These are phyloP conservation scores for Taenaris catops DNA, from an alignment of 2,888 invertebrate genomes.

Conservation along the genomic window DNA sequence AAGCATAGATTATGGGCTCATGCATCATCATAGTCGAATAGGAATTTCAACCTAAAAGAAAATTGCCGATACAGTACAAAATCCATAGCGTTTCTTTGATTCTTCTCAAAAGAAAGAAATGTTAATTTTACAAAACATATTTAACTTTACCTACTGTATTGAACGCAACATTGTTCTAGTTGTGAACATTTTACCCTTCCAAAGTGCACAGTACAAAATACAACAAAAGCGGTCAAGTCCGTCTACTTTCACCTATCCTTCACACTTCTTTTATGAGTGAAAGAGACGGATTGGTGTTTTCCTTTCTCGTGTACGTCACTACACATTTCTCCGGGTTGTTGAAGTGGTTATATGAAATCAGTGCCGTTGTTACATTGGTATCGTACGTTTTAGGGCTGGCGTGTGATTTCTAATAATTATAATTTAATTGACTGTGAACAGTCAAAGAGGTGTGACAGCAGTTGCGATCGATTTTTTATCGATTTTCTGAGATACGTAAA, in stretches of 20 bases:
- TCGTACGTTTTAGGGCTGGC: slow-evolving; percentile 58
- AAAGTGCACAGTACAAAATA: slow-evolving; percentile 63
- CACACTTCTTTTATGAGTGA: slow-evolving; percentile 38
- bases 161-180: slow-evolving; percentile 4
- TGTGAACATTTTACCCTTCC: slow-evolving; percentile 28
- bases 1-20: background rate
- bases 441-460: slow-evolving; percentile 38
- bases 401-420: slow-evolving; percentile 46
- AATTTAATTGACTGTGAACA: slow-evolving; percentile 47
- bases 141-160: too few species aligned
- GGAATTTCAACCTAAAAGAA: too few species aligned
- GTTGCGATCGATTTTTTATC: slow-evolving; percentile 25
- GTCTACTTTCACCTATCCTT: slow-evolving; percentile 54
- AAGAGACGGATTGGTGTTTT: slow-evolving; percentile 57
- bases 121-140: too few species aligned
- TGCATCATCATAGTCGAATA: too few species aligned
- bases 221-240: slow-evolving; percentile 66
- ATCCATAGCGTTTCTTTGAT: too few species aligned
- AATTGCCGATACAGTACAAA: too few species aligned
- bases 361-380: slow-evolving; percentile 58
- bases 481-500: slow-evolving; percentile 17
- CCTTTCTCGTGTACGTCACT: slow-evolving; percentile 70
- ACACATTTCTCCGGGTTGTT: slow-evolving; percentile 65
- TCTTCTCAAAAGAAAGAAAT: too few species aligned
- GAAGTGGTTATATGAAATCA: slow-evolving; percentile 53